phyloP scores from a whole-genome alignment of 2,797 vertebrate species.

The Tadarida brasiliensis region DNA sequence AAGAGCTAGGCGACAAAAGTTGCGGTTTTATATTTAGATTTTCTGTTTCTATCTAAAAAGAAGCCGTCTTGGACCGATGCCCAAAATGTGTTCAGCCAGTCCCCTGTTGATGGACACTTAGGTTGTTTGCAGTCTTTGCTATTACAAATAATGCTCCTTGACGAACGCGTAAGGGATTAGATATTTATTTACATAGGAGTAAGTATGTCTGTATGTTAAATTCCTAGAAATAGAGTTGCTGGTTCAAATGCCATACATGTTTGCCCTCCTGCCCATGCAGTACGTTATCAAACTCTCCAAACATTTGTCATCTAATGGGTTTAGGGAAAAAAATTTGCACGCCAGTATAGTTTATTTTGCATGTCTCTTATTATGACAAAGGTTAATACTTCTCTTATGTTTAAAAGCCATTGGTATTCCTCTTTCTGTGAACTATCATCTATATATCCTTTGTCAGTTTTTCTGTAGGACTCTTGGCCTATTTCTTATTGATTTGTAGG shows the following conservation, averaged over 20 bases:
- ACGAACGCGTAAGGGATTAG: background rate
- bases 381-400: background rate
- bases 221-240: background rate
- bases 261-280: background rate
- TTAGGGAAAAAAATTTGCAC: background rate
- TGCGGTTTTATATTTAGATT: background rate
- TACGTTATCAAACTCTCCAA: background rate
- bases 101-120: background rate
- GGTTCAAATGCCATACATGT: background rate
- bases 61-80: background rate
- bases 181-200: background rate
- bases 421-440: background rate
- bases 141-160: background rate
- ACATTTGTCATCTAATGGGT: background rate
- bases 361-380: background rate
- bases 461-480: background rate
- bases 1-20: background rate
- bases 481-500: slow-evolving; percentile 13
- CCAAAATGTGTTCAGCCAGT: background rate
- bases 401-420: background rate
- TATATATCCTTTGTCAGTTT: background rate
- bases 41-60: background rate
- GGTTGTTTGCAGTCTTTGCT: background rate
- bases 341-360: background rate
- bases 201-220: background rate